A percentile compares a stretch with the other conserved stretches of the same genome.
phyloP scores from a whole-genome alignment of 2,888 invertebrate genomes.

The Epinotia nisella region DNA sequence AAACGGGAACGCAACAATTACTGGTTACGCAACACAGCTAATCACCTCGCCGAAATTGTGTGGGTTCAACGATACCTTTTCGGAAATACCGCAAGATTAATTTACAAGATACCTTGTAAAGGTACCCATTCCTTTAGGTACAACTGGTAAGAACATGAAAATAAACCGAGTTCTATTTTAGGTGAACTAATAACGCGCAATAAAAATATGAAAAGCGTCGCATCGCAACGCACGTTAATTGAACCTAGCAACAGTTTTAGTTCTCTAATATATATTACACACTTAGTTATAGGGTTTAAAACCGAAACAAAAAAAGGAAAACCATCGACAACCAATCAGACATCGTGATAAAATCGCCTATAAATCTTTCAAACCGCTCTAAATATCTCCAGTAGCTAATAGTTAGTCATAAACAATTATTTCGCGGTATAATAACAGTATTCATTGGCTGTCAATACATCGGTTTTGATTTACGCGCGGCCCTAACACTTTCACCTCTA shows the following conservation, averaged over 20 bases:
- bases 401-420: constrained; percentile 59
- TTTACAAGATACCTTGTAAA: neutral
- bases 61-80: constrained; percentile 34
- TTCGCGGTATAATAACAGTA: constrained; percentile 66
- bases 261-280: neutral
- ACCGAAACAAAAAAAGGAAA: constrained; percentile 4
- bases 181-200: neutral
- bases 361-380: constrained; percentile 36
- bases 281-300: neutral
- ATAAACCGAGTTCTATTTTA: neutral
- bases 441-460: constrained; percentile 81
- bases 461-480: constrained; percentile 74
- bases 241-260: too few species aligned
- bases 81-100: neutral
- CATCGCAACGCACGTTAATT: too few species aligned
- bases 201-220: neutral
- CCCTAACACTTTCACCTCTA: constrained; percentile 59
- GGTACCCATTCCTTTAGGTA: neutral
- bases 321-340: constrained; percentile 15
- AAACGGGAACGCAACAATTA: constrained; percentile 47
- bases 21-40: constrained; percentile 36
- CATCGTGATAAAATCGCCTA: constrained; percentile 30
- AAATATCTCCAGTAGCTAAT: constrained; percentile 49
- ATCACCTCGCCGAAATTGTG: constrained; percentile 24
- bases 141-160: neutral